phyloP scores from a whole-genome alignment of 2,113 vertebrate species.

The Poicephalus gulielmi region DNA sequence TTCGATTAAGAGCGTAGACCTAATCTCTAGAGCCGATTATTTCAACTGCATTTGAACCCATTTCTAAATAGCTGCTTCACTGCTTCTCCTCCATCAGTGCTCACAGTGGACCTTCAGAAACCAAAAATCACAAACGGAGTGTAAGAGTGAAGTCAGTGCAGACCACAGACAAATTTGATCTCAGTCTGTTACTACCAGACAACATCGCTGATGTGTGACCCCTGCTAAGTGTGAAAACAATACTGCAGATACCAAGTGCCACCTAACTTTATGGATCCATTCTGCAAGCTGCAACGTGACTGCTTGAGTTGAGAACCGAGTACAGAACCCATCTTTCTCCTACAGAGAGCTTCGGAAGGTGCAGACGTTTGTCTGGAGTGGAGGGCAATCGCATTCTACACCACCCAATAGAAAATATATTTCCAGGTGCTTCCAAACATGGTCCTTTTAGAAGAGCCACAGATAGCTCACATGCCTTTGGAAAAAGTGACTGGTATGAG shows the following conservation, averaged over 20 bases:
- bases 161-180: not conserved
- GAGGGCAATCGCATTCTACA: rapidly evolving
- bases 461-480: not conserved
- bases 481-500: not conserved
- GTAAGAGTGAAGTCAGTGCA: not conserved
- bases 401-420: not conserved
- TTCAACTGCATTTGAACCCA: constrained; percentile 35
- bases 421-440: not conserved
- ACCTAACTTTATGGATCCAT: not conserved
- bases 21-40: constrained; percentile 42
- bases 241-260: not conserved
- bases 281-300: not conserved
- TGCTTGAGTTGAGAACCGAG: not conserved
- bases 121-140: not conserved
- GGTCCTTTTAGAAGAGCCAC: not conserved
- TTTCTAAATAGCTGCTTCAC: constrained; percentile 9
- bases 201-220: not conserved
- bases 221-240: not conserved
- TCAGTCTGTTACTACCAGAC: not conserved
- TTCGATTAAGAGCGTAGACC: not conserved
- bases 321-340: not conserved
- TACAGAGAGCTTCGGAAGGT: not conserved
- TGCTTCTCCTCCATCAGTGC: not conserved
- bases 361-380: not conserved
- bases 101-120: not conserved